These are phyloP conservation scores for Ciona savignyi DNA, from an alignment of 23 tunicate genomes.

Conservation along the genomic window DNA sequence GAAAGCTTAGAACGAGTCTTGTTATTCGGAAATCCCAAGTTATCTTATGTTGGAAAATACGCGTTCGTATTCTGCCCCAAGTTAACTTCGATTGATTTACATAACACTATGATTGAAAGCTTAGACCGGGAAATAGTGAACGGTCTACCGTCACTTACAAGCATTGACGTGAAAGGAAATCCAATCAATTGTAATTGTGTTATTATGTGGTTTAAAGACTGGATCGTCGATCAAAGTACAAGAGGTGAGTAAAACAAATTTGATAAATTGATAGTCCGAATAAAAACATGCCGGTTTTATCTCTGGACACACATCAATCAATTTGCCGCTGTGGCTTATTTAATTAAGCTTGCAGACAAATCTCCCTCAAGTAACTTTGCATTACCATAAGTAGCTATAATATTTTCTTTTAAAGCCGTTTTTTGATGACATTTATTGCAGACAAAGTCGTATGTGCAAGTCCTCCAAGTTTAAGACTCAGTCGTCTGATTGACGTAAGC, in stretches of 20 bases:
- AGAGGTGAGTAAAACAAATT: too few relatives aligned
- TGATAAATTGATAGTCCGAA: too few relatives aligned
- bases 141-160: conserved; percentile 20
- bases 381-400: too few relatives aligned
- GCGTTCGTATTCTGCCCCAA: conserved; percentile 19
- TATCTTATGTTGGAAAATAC: conserved; percentile 7
- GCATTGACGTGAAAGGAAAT: conserved; percentile 7
- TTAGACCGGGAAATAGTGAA: background rate
- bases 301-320: too few relatives aligned
- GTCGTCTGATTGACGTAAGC: conserved; percentile 15
- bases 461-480: conserved; percentile 30
- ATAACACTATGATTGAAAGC: conserved; percentile 19
- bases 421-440: too few relatives aligned
- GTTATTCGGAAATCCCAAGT: conserved; percentile 5
- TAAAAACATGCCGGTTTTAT: too few relatives aligned
- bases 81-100: conserved; percentile 9
- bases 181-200: conserved; percentile 49
- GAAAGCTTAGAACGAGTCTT: conserved; percentile 6
- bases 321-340: too few relatives aligned
- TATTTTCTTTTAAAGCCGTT: too few relatives aligned
- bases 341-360: too few relatives aligned
- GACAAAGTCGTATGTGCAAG: conserved; percentile 13
- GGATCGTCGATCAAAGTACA: too few relatives aligned
- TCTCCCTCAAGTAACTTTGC: too few relatives aligned
- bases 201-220: conserved; percentile 32